Conservation (phyloP, 1,140 invertebrate species). For the Procambarus virginalis region DNA sequence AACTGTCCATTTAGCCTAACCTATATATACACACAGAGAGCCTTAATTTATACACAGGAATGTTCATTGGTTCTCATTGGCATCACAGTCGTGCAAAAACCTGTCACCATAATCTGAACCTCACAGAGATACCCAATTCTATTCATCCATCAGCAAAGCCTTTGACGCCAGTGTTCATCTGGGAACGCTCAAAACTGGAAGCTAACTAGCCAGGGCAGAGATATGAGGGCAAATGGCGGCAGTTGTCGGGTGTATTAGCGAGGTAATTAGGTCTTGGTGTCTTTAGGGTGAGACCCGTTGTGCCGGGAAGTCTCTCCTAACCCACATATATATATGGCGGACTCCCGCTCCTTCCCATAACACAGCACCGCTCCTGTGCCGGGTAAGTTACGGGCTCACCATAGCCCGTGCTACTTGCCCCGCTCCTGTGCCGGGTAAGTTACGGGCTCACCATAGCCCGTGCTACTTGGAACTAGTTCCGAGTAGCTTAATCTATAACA, state of each 20-base stretch:
- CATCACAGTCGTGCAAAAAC: neutral
- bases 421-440: too few relatives aligned
- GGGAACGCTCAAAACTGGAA: neutral
- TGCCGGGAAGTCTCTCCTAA: neutral
- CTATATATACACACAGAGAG: too few relatives aligned
- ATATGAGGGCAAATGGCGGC: neutral
- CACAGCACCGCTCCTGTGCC: too few relatives aligned
- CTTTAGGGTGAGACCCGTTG: neutral
- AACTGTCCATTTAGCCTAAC: too few relatives aligned
- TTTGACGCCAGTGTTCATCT: neutral
- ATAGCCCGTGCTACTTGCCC: too few relatives aligned
- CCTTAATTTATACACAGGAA: neutral
- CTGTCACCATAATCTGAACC: neutral
- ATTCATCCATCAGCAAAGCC: neutral
- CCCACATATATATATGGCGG: neutral
- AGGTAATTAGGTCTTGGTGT: neutral
- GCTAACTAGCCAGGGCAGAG: neutral
- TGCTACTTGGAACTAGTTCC: too few relatives aligned
- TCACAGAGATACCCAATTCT: neutral
- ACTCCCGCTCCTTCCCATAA: too few relatives aligned
- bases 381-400: too few relatives aligned
- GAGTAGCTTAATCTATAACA: too few relatives aligned
- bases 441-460: too few relatives aligned
- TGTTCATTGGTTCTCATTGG: neutral
- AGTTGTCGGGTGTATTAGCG: neutral